Percentiles rank a stretch among this genome's conserved stretches.
Evolutionary conservation across 2,888 invertebrate species (phyloP).

Genomic region (Rotaria sp.): DNA sequence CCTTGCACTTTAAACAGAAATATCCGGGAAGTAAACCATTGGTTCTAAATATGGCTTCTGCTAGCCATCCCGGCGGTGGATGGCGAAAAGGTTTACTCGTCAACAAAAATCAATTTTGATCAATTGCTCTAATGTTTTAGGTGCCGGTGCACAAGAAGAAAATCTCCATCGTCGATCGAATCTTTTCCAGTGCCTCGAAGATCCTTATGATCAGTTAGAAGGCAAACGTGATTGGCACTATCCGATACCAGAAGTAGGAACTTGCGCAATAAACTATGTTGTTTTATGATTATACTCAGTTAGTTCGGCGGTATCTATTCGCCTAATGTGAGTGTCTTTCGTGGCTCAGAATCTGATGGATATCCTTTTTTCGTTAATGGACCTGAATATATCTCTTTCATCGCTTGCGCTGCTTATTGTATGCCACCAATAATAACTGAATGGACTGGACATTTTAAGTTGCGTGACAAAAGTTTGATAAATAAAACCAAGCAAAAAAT

Average conservation of each 20-base stretch:
- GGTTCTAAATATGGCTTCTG: neutral
- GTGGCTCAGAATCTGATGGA: neutral
- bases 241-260: neutral
- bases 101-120: too few species aligned
- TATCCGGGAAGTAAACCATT: neutral
- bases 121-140: neutral
- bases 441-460: neutral
- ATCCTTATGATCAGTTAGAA: neutral
- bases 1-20: neutral
- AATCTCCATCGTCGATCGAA: neutral
- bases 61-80: neutral
- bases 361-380: neutral
- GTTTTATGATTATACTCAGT: too few species aligned
- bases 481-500: neutral
- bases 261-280: too few species aligned
- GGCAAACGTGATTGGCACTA: neutral
- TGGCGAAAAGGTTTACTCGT: neutral
- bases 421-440: neutral
- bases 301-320: neutral
- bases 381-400: neutral
- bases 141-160: neutral
- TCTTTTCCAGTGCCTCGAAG: neutral
- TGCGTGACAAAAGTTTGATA: neutral
- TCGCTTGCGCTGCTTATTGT: neutral
- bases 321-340: neutral